Base-by-base conservation (phyloP, 2,797 vertebrate genomes). In the Galago senegalensis region DNA sequence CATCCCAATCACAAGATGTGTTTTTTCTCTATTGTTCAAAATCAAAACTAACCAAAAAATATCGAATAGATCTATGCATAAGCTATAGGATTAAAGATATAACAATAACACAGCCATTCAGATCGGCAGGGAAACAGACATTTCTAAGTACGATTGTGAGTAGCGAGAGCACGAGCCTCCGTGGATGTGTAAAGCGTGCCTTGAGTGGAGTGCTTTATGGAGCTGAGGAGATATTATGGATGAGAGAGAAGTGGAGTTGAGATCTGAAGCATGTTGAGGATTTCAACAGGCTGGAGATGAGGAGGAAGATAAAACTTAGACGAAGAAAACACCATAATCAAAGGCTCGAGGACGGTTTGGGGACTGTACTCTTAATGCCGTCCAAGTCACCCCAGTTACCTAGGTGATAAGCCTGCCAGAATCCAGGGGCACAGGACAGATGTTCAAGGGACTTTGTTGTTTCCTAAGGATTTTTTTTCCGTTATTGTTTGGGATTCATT, bases 1-100 rank as follows among this genome's bases (percentile, higher is more conserved):
- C 5, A 37, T 18, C 25, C 14, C 7, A 27, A 17, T 56, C 27
- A 21, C 27, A 46, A 75, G 34, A 81, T 11, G 31, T 20, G 27
- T 34, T 53, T 67, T n/a, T 75, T 9, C 31, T 43, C 37, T 75
- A 60, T 69, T 73, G 46, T 77, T 87, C 67, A 49, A 91, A 91
- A 46, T 61, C 11, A 34, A 63, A 76, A 75, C 88, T 69, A 81
- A 76, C 3, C 63, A 88, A 67, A 43, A 65, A 79, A 79, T 75
- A 81, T 56, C 17, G 56, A 82, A 23, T 40, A 85, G 73, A 53
- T 86, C 53, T 82, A 11, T 49, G 43, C 18, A 34, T 49, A 49
- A 58, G 17, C 86, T 67, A 70, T 49, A 87, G 53, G 43, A 34
- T 73, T 77, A 31, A 63, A 84, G 25, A 27, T 49, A 61, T 65